These are phyloP conservation scores for Lochmaea capreae DNA, from an alignment of 2,888 invertebrate genomes.

Conservation along the genomic window DNA sequence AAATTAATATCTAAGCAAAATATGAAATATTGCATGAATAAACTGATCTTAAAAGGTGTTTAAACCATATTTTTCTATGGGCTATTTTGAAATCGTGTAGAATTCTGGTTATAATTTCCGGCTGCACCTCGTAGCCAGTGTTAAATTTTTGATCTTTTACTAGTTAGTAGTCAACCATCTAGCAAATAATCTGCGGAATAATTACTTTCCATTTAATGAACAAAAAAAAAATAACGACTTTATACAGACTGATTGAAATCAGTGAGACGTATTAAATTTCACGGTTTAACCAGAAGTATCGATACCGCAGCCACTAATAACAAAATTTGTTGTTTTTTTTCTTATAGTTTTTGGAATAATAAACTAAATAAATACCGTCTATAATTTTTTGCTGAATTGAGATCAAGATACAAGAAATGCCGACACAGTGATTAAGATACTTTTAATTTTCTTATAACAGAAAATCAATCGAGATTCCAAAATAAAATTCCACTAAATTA, in stretches of 20 bases:
- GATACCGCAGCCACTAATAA: not conserved
- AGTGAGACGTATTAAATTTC: slow-evolving; percentile 6
- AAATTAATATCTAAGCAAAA: too few relatives aligned
- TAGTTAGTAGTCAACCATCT: not conserved
- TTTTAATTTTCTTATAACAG: too few relatives aligned
- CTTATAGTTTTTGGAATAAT: not conserved
- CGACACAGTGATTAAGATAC: not conserved
- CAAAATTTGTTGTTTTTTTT: not conserved
- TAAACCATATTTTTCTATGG: too few relatives aligned
- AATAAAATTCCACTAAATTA: too few relatives aligned
- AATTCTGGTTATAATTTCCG: too few relatives aligned
- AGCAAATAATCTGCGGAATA: not conserved
- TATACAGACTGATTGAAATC: not conserved
- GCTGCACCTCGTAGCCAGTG: too few relatives aligned
- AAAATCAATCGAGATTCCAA: too few relatives aligned
- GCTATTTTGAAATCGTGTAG: too few relatives aligned
- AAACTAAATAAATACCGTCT: not conserved
- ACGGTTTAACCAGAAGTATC: not conserved
- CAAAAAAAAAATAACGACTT: not conserved
- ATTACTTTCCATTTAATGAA: slow-evolving; percentile 2
- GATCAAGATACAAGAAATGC: not conserved
- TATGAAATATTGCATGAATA: too few relatives aligned
- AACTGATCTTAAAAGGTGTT: too few relatives aligned
- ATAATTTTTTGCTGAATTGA: not conserved
- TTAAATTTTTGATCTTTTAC: not conserved